Conservation (phyloP, 2,888 invertebrate genomes). For the Homarus gammarus region DNA sequence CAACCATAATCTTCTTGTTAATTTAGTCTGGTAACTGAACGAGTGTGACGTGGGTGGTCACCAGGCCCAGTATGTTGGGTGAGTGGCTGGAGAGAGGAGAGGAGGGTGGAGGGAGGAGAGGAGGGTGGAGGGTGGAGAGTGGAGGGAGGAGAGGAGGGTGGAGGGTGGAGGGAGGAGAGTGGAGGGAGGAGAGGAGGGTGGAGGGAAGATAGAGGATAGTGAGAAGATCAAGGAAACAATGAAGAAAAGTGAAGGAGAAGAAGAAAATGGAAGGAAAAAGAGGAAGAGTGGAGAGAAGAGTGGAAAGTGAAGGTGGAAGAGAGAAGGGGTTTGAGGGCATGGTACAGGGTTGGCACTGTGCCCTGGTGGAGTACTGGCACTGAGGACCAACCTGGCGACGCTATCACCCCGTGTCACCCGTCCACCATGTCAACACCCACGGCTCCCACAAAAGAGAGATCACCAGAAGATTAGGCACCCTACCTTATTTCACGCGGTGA, state of each 20-base stretch:
- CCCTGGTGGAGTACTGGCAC: not conserved
- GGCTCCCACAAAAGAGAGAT: not conserved
- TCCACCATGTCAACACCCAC: not conserved
- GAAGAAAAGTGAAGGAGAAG: not conserved
- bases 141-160: not conserved
- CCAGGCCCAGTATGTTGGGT: not conserved
- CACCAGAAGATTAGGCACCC: no score
- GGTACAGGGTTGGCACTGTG: not conserved
- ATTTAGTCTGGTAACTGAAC: not conserved
- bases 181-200: not conserved
- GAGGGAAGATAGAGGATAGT: slow-evolving; percentile 4
- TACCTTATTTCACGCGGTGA: no score
- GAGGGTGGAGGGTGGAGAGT: not conserved
- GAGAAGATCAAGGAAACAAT: not conserved
- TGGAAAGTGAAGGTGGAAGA: not conserved
- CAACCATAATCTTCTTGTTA: no score
- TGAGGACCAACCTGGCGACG: not conserved
- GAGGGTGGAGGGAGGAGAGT: not conserved
- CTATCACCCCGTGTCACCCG: not conserved
- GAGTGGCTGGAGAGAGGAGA: not conserved
- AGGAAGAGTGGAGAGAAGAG: not conserved
- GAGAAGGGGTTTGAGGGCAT: not conserved
- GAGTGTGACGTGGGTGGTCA: not conserved
- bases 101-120: not conserved
- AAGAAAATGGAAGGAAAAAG: not conserved